These are phyloP conservation scores for Pogonomyrmex barbatus DNA, from an alignment of 1,140 invertebrate genomes.

Conservation along the genomic window DNA sequence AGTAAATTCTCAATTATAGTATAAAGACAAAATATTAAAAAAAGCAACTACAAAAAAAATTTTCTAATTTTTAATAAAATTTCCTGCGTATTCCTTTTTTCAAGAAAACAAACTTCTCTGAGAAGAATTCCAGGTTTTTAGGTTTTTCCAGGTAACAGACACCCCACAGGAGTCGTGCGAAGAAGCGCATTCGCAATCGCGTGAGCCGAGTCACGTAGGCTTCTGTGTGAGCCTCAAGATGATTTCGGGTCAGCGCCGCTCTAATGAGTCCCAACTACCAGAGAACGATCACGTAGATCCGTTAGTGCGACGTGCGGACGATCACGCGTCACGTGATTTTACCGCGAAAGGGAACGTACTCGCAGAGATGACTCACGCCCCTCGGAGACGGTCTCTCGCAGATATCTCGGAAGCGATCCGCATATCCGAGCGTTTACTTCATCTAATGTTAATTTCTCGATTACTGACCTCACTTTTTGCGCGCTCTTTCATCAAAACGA, in stretches of 20 bases:
- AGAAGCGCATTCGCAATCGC: not conserved
- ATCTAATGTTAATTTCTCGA: not conserved
- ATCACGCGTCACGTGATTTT: not conserved
- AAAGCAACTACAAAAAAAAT: too few relatives aligned
- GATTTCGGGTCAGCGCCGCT: conserved; percentile 17
- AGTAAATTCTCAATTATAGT: too few relatives aligned
- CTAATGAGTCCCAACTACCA: not conserved
- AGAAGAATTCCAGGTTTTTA: too few relatives aligned
- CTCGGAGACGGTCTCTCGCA: not conserved
- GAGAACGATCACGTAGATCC: conserved; percentile 11
- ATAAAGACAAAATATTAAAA: too few relatives aligned
- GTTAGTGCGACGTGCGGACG: not conserved
- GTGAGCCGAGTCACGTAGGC: conserved; percentile 53
- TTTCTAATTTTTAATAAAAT: too few relatives aligned
- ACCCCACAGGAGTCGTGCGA: not conserved
- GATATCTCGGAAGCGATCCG: not conserved
- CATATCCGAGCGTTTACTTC: not conserved
- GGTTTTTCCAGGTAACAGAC: too few relatives aligned
- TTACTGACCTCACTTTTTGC: not conserved
- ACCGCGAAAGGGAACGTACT: not conserved
- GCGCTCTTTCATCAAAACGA: not conserved
- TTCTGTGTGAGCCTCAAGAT: not conserved
- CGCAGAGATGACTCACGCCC: conserved; percentile 5
- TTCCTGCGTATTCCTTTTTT: too few relatives aligned
- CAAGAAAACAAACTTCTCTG: too few relatives aligned